A percentile compares a stretch with the other conserved stretches of the same genome.
Conservation (phyloP, 1,140 invertebrate species). For the Ostrea denselamellosa region DNA sequence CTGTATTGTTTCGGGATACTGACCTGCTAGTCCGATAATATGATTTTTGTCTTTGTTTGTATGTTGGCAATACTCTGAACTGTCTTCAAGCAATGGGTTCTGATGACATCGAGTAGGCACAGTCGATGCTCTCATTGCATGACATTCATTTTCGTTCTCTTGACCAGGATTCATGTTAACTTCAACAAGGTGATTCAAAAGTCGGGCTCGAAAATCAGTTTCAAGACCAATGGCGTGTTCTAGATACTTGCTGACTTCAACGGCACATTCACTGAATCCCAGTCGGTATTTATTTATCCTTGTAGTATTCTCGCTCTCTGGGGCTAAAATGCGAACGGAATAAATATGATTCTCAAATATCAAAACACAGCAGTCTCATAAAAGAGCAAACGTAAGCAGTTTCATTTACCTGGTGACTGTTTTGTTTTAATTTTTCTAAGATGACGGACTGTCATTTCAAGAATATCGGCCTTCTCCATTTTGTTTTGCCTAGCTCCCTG, state of each 20-base stretch:
- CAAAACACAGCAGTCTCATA: no score
- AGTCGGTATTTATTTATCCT: slow-evolving; percentile 91
- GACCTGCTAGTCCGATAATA: neutral
- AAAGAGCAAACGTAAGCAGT: no score
- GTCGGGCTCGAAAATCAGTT: slow-evolving; percentile 80
- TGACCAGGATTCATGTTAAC: neutral
- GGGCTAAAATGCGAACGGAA: slow-evolving; percentile 20
- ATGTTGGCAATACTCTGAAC: neutral
- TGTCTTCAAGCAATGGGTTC: neutral
- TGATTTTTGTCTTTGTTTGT: neutral
- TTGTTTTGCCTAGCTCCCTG: slow-evolving; percentile 70
- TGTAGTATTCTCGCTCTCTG: slow-evolving; percentile 85
- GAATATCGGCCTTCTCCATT: slow-evolving; percentile 96
- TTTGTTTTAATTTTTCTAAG: slow-evolving; percentile 79
- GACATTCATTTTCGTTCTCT: neutral
- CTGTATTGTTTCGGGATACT: neutral
- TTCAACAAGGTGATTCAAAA: slow-evolving; percentile 64
- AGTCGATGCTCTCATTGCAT: neutral
- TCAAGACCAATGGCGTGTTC: slow-evolving; percentile 91
- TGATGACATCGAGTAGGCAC: neutral
- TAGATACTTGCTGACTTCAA: slow-evolving; percentile 90
- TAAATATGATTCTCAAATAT: neutral
- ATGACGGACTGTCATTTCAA: slow-evolving; percentile 98
- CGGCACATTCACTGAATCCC: slow-evolving; percentile 92
- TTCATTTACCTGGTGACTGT: slow-evolving; percentile 83